Evolutionary conservation across 1,140 invertebrate species (phyloP), one percentile per base, ranked within the genome.

Genomic region (Wiebesia pumilae): DNA sequence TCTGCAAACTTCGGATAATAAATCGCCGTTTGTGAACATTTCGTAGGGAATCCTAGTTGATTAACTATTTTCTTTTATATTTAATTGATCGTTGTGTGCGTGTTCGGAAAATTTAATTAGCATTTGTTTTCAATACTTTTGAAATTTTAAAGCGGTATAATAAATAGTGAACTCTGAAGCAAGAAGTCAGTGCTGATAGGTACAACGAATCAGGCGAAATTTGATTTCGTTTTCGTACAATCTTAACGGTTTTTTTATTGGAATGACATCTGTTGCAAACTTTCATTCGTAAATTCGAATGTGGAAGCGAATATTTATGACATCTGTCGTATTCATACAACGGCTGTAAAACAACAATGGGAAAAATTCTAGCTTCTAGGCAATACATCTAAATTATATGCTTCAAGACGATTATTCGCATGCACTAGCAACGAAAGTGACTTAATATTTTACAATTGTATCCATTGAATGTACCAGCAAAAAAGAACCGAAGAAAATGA

Each of bases 1-100:
- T n/a, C 78, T 58, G 19, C 33, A 62, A 81, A 81, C 33, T 81
- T 65, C 21, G 51, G n/a, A 81, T 65, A 54, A 65, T 81, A 81
- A 81, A 81, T 81, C 58, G 79, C 40, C 35, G 35, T 81, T 81
- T 54, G 10, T 12, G 58, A 38, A 54, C 54, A 81, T 3, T 81
- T 65, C 12, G 0, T 7, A 54, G 6, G 24, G 14, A 54, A 30
- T 54, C 43, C 47, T 33, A 14, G n/a, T 54, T 54, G 3, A 19
- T 78, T 54, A 35, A 54, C 9, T 43, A 43, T 4, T 27, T 30
- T 21, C 16, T 19, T 75, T 75, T 43, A 9, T 12, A 40, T 43
- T 75, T n/a, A 38, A 75, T 75, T 75, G 6, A 75, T 75, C 71
- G 27, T 9, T 75, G 27, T n/a, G 12, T 54, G 16, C 54, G 77